Percentiles rank a stretch among this genome's conserved stretches.
Evolutionary conservation across 2,797 vertebrate genomes (phyloP).

Genomic region (Megaceryle alcyon): DNA sequence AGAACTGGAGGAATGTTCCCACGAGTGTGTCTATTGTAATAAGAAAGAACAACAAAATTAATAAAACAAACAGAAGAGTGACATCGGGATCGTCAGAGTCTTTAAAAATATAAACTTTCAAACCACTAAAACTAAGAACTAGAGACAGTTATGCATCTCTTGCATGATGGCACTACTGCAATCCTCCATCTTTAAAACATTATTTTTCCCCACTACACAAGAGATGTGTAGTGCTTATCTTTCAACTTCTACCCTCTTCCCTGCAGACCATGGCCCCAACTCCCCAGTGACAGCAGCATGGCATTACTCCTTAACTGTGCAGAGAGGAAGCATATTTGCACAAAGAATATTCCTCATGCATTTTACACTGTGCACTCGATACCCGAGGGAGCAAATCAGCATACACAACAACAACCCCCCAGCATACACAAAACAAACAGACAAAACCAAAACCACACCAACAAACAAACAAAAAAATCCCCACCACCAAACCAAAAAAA

Average conservation of each 20-base stretch:
- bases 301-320: neutral
- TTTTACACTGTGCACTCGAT: neutral
- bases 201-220: neutral
- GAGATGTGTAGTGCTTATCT: rapidly evolving
- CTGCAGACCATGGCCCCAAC: neutral
- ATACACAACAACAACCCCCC: neutral
- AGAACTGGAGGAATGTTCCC: neutral
- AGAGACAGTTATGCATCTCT: neutral
- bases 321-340: neutral
- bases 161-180: neutral
- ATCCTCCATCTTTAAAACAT: neutral
- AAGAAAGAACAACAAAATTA: neutral
- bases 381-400: neutral
- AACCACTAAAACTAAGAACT: neutral
- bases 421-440: too few species aligned
- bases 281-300: rapidly evolving
- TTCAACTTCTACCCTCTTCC: neutral
- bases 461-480: neutral
- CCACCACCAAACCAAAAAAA: too few species aligned
- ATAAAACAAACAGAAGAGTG: neutral
- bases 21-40: neutral
- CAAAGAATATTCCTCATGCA: neutral
- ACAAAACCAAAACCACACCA: too few species aligned
- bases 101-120: neutral
- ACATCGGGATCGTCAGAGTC: neutral